Base-by-base conservation (phyloP, 2,797 vertebrate species). In the Crenichthys baileyi region DNA sequence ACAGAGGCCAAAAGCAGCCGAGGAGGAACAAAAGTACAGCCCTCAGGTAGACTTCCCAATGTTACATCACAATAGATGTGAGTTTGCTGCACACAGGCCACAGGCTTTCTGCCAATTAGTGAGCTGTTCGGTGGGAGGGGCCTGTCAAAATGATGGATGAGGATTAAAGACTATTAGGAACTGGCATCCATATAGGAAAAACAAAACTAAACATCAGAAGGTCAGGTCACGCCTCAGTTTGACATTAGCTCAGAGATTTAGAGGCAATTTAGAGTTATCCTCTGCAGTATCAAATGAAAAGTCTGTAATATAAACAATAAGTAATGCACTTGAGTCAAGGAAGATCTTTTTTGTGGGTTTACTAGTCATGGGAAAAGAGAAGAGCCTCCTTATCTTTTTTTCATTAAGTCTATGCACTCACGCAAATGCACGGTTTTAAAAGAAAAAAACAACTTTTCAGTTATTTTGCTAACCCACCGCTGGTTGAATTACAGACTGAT, bases 1-100 rank as follows among this genome's bases (percentile, higher is more conserved):
- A 91, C 41, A 58, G 41, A 86, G 85, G 85, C 88, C 85, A 87
- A 83, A 84, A 77, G 80, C 73, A 74, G 79, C 82, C 80, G 77
- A 41, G 80, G 26, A 39, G 71, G 91, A 78, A 92, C 88, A 93
- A 94, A 90, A 83, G 83, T 36, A 72, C 76, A 88, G 86, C 72
- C 82, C 89, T 91, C 87, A 92, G 90, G 91, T 91, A 85, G 84
- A 83, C 71, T 87, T 84, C 80, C 78, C 84, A 46, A 77, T 80
- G 84, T 94, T 91, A 92, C 91, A 88, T 93, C 90, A 95, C 91
- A 93, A 90, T 76, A 76, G 51, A 81, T 56, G 83, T 74, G 75
- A 92, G 90, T 83, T 86, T 81, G 8, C 67, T 78, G 80, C 53
- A 76, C 82, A 73, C 93, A 92, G 92, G 84, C 90, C 91, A 90